Conservation (phyloP, 2,797 vertebrate genomes). For the Pelodytes ibericus region DNA sequence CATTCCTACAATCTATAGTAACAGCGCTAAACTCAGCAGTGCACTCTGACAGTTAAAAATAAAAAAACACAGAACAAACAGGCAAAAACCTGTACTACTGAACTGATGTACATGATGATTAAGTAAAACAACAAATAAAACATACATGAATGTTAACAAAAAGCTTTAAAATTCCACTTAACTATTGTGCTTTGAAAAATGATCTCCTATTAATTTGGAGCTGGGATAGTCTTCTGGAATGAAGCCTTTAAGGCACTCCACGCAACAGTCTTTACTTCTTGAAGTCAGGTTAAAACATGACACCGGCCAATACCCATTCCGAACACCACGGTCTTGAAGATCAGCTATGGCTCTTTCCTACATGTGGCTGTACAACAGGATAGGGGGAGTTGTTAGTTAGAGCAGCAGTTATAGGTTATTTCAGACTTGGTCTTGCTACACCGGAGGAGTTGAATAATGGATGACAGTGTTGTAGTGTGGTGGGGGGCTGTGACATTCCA, state of each 20-base stretch:
- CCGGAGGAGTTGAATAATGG: slow-evolving; percentile 86
- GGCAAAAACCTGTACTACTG: neutral
- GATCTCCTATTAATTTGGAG: slow-evolving; percentile 11
- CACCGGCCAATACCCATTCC: slow-evolving; percentile 5
- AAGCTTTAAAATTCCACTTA: neutral
- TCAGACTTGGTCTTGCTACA: slow-evolving; percentile 65
- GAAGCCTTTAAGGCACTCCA: slow-evolving; percentile 6
- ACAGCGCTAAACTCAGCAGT: neutral
- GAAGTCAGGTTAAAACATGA: neutral
- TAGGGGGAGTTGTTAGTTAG: neutral
- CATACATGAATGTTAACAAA: slow-evolving; percentile 3
- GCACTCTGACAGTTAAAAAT: neutral
- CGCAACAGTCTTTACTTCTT: slow-evolving; percentile 6
- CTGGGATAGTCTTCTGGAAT: slow-evolving; percentile 1
- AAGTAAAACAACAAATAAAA: slow-evolving; percentile 5
- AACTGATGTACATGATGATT: neutral
- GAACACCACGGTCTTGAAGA: neutral
- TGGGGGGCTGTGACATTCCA: slow-evolving; percentile 92
- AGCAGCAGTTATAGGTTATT: neutral
- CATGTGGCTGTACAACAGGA: neutral
- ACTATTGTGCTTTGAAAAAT: slow-evolving; percentile 21
- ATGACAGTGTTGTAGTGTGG: slow-evolving; percentile 91
- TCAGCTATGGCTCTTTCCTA: slow-evolving; percentile 11
- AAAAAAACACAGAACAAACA: neutral
- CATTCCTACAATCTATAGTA: neutral